phyloP scores from a whole-genome alignment of 2,888 invertebrate species.

The Protula sp. region DNA sequence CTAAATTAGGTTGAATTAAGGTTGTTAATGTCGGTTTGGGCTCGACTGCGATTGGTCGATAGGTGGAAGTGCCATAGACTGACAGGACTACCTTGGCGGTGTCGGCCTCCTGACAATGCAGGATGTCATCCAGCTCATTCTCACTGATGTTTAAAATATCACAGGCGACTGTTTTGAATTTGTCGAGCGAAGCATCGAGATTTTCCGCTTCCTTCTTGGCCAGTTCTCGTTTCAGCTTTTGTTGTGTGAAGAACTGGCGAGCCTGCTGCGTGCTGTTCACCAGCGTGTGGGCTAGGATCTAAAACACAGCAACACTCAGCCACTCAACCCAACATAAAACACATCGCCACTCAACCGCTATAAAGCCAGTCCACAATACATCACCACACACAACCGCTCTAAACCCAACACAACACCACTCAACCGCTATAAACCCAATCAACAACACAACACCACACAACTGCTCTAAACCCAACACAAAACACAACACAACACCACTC shows the following conservation, averaged over 20 bases:
- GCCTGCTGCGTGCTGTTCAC: slow-evolving; percentile 32
- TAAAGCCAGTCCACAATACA: no score
- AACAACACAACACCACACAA: no score
- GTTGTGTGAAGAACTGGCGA: slow-evolving; percentile 25
- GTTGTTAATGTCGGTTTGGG: no score
- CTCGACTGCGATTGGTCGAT: no score
- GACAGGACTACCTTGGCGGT: no score
- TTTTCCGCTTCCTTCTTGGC: background rate
- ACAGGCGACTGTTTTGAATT: slow-evolving; percentile 42
- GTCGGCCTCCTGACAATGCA: slow-evolving; percentile 24
- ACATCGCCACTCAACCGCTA: background rate
- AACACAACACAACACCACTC: no score
- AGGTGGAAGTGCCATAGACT: no score
- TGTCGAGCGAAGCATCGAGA: slow-evolving; percentile 29
- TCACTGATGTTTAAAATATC: slow-evolving; percentile 49
- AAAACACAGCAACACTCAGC: slow-evolving; percentile 3
- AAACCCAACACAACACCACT: no score
- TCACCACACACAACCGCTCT: no score
- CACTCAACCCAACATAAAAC: background rate
- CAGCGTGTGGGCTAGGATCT: slow-evolving; percentile 40
- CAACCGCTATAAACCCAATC: no score
- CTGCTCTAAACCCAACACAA: no score
- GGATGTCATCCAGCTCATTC: slow-evolving; percentile 48
- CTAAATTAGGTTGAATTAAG: no score
- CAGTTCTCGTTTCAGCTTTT: slow-evolving; percentile 14